phyloP scores from a whole-genome alignment of 2,797 vertebrate genomes.

The Salarias fasciatus region DNA sequence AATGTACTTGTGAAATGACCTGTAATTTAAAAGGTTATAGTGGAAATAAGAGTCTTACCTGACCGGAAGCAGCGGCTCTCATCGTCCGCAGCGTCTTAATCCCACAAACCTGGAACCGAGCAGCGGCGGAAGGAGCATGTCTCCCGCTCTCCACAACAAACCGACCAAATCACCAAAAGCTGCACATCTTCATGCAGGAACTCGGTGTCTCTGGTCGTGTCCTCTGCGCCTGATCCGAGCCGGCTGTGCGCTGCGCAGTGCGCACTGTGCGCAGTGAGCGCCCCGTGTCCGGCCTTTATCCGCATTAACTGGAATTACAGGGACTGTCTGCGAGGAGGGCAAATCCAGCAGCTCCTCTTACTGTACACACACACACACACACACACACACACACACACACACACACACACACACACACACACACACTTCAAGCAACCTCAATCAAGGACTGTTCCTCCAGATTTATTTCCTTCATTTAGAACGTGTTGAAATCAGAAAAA shows the following conservation, averaged over 20 bases:
- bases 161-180: neutral
- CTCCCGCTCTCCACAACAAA: neutral
- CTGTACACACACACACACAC: neutral
- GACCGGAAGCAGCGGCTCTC: conserved; percentile 44
- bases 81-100: conserved; percentile 38
- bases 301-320: conserved; percentile 84
- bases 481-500: too few species aligned
- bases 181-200: too few species aligned
- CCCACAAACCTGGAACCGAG: conserved; percentile 25
- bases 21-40: neutral
- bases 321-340: conserved; percentile 46
- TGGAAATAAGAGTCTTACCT: conserved; percentile 46
- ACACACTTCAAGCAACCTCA: neutral
- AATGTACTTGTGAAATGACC: neutral
- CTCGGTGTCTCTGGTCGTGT: neutral
- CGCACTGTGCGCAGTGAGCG: conserved; percentile 18
- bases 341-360: conserved; percentile 27
- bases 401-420: too few species aligned
- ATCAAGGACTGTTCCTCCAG: too few species aligned
- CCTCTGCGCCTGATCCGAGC: conserved; percentile 66
- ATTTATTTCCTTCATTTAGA: too few species aligned
- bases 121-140: conserved; percentile 12
- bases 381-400: too few species aligned
- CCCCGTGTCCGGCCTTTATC: conserved; percentile 77
- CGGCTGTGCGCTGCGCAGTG: conserved; percentile 40